phyloP scores from a whole-genome alignment of 1,140 invertebrate species.

The Diorhabda elongata region DNA sequence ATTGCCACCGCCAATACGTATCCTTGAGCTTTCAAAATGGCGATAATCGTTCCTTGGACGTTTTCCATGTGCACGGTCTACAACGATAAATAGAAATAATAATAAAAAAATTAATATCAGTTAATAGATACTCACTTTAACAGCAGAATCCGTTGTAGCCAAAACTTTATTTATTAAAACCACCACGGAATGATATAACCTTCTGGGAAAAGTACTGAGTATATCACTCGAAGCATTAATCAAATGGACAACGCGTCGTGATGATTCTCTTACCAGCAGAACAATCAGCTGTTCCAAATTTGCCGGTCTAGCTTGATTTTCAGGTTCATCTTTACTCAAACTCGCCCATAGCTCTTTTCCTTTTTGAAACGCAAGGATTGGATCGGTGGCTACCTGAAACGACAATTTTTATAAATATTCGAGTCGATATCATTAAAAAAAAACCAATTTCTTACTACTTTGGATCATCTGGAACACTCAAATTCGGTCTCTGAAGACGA shows the following conservation, averaged over 20 bases:
- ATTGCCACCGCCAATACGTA: conserved; percentile 31
- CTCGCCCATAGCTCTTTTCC: conserved; percentile 65
- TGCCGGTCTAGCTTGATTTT: conserved; percentile 73
- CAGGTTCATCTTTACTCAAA: conserved; percentile 71
- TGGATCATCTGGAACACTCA: too few relatives aligned
- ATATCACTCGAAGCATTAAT: conserved; percentile 61
- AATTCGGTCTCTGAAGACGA: too few relatives aligned
- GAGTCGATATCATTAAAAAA: too few relatives aligned
- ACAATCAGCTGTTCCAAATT: conserved; percentile 73
- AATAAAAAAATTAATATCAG: background rate
- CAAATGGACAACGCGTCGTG: conserved; percentile 69
- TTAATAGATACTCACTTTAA: conserved; percentile 32
- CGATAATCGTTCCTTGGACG: conserved; percentile 28
- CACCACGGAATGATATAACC: conserved; percentile 27
- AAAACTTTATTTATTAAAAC: conserved; percentile 27
- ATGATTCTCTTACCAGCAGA: conserved; percentile 67
- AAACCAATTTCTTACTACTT: too few relatives aligned
- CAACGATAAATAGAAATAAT: conserved; percentile 28
- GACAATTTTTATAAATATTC: too few relatives aligned
- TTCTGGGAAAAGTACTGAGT: conserved; percentile 54
- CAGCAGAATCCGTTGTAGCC: conserved; percentile 32
- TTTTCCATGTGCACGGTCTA: conserved; percentile 40
- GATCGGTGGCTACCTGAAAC: conserved; percentile 68
- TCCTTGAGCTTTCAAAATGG: conserved; percentile 26
- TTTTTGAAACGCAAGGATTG: conserved; percentile 67